Evolutionary conservation across 2,797 vertebrate species (phyloP), one percentile per base, ranked within the genome.

Genomic region (Channa striata): DNA sequence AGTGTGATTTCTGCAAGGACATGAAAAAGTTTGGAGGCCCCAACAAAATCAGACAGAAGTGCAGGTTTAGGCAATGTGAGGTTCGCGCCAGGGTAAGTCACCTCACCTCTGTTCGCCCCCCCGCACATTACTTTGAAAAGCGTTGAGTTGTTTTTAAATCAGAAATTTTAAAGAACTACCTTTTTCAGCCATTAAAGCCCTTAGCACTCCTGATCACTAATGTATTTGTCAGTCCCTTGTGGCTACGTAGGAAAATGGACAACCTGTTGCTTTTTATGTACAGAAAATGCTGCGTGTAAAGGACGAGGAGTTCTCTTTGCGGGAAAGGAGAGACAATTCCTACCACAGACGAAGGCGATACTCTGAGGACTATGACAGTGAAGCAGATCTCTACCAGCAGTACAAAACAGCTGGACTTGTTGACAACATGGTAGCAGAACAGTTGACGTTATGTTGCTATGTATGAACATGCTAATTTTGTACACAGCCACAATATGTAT

Each of bases 1-100:
- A 95, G 59, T 99, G 97, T 66, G 97, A 99, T 77, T 99, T 99
- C 89, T 99, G 97, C 77, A 96, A 97, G 42, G 97, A 99, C 93
- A 99, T 99, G 97, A 99, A 99, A 88, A 99, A 99, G 47, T 99
- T 98, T 13, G 97, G 97, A 14, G 97, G 97, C 2, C 97, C 97
- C 19, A 99, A 99, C 89, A 99, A 98, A 91, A 98, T 99, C 87
- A 92, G 97, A 6, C 97, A 99, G 91, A 99, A 99, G 87, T 99
- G 97, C 61, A 93, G 97, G 19, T 94, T 98, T 50, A 93, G 97
- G 42, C 97, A 99, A 77, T 99, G 97, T 90, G 96, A 96, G 66
- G 96, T 98, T 23, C 95, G 97, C 64, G 97, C 97, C 1, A 94
- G 97, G 90, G 97, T 97, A 80, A 91, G 95, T 78, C 11, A 9